phyloP scores from a whole-genome alignment of 2,797 vertebrate genomes.

The Epinephelus coioides region DNA sequence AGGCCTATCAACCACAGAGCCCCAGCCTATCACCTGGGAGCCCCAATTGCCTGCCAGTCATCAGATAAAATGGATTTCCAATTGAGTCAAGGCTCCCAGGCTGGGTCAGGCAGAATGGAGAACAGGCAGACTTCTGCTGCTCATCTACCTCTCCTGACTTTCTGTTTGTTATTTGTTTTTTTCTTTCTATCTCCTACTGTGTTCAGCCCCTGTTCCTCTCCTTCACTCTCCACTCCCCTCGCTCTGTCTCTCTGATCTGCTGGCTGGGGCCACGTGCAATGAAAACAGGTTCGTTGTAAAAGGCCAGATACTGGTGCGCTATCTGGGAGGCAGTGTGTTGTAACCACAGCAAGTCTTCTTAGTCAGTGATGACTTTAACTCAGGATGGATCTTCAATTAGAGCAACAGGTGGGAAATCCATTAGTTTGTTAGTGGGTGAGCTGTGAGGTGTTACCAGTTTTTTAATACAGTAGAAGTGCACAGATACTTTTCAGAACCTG shows the following conservation, averaged over 20 bases:
- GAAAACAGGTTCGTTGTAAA: constrained; percentile 54
- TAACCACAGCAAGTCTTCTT: constrained; percentile 29
- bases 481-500: constrained; percentile 6
- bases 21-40: constrained; percentile 72
- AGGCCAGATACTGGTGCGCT: constrained; percentile 30
- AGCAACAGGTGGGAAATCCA: constrained; percentile 50
- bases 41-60: constrained; percentile 79
- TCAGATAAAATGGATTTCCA: constrained; percentile 82
- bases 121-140: constrained; percentile 59
- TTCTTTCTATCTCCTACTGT: constrained; percentile 50
- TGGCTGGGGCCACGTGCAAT: constrained; percentile 44
- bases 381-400: constrained; percentile 48
- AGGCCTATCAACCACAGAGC: constrained; percentile 73
- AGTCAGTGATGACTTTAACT: constrained; percentile 35
- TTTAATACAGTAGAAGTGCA: not conserved
- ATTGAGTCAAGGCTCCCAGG: constrained; percentile 75
- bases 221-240: constrained; percentile 38
- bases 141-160: constrained; percentile 53
- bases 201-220: constrained; percentile 25
- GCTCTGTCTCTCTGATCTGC: constrained; percentile 41
- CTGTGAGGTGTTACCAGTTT: constrained; percentile 7
- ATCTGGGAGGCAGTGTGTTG: constrained; percentile 35
- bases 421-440: constrained; percentile 29
- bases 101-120: constrained; percentile 60
- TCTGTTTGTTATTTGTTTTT: constrained; percentile 66